These are phyloP conservation scores for Dicrostonyx torquatus DNA, from an alignment of 2,797 vertebrate genomes.

Conservation along the genomic window DNA sequence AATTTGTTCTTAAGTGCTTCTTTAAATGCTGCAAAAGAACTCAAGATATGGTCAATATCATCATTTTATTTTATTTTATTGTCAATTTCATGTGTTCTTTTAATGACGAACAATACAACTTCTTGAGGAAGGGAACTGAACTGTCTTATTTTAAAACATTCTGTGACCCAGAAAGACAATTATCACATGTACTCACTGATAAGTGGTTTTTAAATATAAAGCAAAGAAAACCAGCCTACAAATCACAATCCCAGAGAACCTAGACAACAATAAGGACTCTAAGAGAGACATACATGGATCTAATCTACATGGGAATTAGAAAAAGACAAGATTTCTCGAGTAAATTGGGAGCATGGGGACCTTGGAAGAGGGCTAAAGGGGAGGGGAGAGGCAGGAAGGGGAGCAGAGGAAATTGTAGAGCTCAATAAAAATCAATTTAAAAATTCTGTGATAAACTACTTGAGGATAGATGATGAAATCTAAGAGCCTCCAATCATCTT, in stretches of 20 bases:
- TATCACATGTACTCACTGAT: no score
- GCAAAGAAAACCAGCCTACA: no score
- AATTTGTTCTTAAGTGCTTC: not conserved
- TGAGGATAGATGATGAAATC: not conserved
- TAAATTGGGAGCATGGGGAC: no score
- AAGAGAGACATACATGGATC: no score
- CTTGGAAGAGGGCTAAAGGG: no score
- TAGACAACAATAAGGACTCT: no score
- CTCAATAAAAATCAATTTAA: not conserved
- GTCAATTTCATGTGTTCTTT: not conserved
- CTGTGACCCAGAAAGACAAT: not conserved
- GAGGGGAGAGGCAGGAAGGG: no score
- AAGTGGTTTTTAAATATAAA: no score
- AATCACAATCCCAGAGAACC: no score
- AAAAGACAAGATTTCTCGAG: no score
- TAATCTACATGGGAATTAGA: no score
- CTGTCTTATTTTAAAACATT: slow-evolving; percentile 13
- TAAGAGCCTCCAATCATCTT: not conserved
- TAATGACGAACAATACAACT: not conserved
- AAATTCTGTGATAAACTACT: not conserved
- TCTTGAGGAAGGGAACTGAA: not conserved
- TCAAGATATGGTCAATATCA: slow-evolving; percentile 20
- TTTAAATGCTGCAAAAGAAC: slow-evolving; percentile 7
- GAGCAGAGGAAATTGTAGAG: no score
- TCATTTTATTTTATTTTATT: not conserved